These are phyloP conservation scores for Drosophila fungiperda DNA, from an alignment of 2,888 invertebrate genomes.

Conservation along the genomic window DNA sequence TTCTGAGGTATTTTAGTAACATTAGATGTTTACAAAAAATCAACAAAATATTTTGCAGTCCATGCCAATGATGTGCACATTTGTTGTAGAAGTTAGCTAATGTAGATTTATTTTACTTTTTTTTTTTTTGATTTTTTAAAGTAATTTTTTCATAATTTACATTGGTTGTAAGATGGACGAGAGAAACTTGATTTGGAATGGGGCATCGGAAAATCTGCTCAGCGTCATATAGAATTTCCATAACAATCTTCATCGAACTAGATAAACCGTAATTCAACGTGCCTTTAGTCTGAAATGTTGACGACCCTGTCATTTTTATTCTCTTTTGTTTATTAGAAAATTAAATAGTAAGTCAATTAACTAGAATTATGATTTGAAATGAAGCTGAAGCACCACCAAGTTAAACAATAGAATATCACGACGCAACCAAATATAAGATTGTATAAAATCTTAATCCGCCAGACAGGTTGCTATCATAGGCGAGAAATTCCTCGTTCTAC, in stretches of 20 bases:
- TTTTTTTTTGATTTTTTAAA: slow-evolving; percentile 28
- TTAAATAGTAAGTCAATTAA: slow-evolving; percentile 75
- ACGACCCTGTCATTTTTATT: slow-evolving; percentile 34
- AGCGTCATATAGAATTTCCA: slow-evolving; percentile 28
- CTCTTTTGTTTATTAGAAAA: slow-evolving; percentile 66
- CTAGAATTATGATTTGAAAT: slow-evolving; percentile 62
- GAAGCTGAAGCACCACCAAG: slow-evolving; percentile 18
- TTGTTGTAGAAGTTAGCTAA: slow-evolving; percentile 23
- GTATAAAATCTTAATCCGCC: slow-evolving; percentile 73
- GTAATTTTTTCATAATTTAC: slow-evolving; percentile 33
- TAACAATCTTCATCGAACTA: slow-evolving; percentile 54
- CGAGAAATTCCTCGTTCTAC: slow-evolving; percentile 39
- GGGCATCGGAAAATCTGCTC: slow-evolving; percentile 6
- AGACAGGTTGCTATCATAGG: slow-evolving; percentile 61
- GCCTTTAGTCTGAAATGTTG: slow-evolving; percentile 52
- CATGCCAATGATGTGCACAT: slow-evolving; percentile 62
- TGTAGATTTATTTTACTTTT: slow-evolving; percentile 19
- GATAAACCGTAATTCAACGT: slow-evolving; percentile 49
- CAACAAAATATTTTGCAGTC: slow-evolving; percentile 14
- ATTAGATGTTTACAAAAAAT: slow-evolving; percentile 12
- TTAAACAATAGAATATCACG: slow-evolving; percentile 39
- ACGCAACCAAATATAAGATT: slow-evolving; percentile 41
- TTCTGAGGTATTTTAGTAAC: not conserved
- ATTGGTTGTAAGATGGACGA: slow-evolving; percentile 18
- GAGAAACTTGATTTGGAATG: slow-evolving; percentile 46